Conservation (phyloP, 64 coral and sea anemone genomes). For the Actinia equina region DNA sequence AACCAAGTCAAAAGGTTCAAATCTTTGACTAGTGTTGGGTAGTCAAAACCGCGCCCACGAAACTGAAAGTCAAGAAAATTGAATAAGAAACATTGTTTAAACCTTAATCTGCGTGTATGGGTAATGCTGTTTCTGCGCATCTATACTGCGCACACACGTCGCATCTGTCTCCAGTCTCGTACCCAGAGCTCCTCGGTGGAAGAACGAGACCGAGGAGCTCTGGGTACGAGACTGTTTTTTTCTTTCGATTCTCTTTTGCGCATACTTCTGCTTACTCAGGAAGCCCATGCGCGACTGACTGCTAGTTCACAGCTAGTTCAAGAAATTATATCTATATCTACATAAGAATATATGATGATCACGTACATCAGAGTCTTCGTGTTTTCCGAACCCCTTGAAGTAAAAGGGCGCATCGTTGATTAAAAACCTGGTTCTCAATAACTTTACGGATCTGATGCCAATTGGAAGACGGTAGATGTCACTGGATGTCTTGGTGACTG, state of each 20-base stretch:
- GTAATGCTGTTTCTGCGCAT: not conserved
- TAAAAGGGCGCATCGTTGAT: constrained; percentile 90
- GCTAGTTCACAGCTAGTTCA: too few relatives aligned
- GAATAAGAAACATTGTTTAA: not conserved
- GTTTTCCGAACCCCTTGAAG: constrained; percentile 89
- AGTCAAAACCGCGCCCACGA: constrained; percentile 89
- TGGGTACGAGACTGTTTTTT: too few relatives aligned
- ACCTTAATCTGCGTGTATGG: not conserved
- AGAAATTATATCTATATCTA: too few relatives aligned
- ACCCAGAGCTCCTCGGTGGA: too few relatives aligned
- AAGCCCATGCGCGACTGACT: too few relatives aligned
- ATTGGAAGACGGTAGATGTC: constrained; percentile 82
- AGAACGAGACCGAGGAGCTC: too few relatives aligned
- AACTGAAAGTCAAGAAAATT: constrained; percentile 31
- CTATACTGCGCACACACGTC: too few relatives aligned
- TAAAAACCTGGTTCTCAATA: constrained; percentile 59
- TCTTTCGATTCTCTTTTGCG: too few relatives aligned
- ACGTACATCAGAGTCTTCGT: constrained; percentile 89
- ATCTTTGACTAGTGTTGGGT: constrained; percentile 71
- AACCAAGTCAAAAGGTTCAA: constrained; percentile 92
- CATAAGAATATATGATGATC: not conserved
- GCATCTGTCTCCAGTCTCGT: too few relatives aligned
- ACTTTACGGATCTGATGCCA: constrained; percentile 67
- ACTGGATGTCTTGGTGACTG: constrained; percentile 3
- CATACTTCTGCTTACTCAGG: too few relatives aligned